Evolutionary conservation across 2,888 invertebrate genomes (phyloP).

Genomic region (Apamea epomidion): DNA sequence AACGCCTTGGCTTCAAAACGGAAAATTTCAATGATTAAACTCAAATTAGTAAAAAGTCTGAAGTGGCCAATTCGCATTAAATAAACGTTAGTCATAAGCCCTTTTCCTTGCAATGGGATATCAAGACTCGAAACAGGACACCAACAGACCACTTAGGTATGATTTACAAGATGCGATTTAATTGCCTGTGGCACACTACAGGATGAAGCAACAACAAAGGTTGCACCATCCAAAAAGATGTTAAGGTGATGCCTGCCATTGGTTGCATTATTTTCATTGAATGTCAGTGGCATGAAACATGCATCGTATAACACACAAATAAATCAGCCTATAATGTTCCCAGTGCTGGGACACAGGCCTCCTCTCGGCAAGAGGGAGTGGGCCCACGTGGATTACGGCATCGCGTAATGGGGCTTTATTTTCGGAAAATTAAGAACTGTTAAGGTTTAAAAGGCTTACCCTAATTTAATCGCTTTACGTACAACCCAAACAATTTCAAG

Average conservation of each 20-base stretch:
- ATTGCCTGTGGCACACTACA: background rate
- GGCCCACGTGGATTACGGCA: background rate
- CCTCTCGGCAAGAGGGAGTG: background rate
- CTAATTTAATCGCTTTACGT: conserved; percentile 4
- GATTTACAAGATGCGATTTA: background rate
- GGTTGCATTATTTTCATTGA: background rate
- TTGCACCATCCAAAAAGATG: background rate
- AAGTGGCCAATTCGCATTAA: background rate
- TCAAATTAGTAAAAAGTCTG: background rate
- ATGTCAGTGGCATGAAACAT: background rate
- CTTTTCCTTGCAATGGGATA: background rate
- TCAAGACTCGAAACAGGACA: background rate
- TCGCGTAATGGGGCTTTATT: background rate
- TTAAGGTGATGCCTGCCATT: background rate
- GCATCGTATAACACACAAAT: too few species aligned
- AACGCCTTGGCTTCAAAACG: background rate
- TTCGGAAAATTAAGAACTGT: background rate
- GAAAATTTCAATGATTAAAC: background rate
- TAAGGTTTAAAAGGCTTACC: background rate
- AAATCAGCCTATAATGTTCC: too few species aligned
- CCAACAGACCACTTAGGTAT: background rate
- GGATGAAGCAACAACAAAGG: background rate
- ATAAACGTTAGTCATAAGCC: too few species aligned
- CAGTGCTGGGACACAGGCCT: too few species aligned
- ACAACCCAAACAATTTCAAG: background rate